A percentile compares a stretch with the other conserved stretches of the same genome.
phyloP scores from a whole-genome alignment of 2,797 vertebrate species.

The Neosilurus mollespiculum region DNA sequence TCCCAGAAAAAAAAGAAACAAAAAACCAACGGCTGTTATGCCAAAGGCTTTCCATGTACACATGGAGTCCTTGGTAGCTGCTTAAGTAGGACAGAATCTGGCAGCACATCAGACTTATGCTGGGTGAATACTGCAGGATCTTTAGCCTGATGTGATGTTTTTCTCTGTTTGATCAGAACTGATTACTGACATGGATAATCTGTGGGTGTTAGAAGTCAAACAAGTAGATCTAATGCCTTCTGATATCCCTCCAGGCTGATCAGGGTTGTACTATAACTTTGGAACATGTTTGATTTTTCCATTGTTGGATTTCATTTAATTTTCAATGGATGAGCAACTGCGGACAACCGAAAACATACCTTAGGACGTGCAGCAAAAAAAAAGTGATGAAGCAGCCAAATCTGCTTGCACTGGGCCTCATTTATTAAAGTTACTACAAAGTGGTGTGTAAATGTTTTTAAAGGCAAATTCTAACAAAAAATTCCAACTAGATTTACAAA shows the following conservation, averaged over 20 bases:
- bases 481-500: neutral
- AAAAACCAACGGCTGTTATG: neutral
- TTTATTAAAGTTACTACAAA: neutral
- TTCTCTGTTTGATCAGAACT: neutral
- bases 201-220: neutral
- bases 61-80: neutral
- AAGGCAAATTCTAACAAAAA: neutral
- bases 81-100: slow-evolving; percentile 6
- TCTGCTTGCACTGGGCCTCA: neutral
- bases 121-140: neutral
- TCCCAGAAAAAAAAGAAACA: neutral
- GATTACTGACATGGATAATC: slow-evolving; percentile 2
- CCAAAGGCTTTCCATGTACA: neutral
- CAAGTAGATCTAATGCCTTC: neutral
- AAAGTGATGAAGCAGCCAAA: neutral
- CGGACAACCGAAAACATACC: neutral
- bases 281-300: neutral
- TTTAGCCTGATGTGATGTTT: slow-evolving; percentile 16
- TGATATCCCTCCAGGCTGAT: neutral
- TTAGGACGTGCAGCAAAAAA: no score
- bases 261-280: neutral
- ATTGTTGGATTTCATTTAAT: neutral
- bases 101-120: neutral
- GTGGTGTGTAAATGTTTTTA: neutral
- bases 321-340: neutral